Evolutionary conservation across 1,140 invertebrate genomes (phyloP), one percentile per base, ranked within the genome.

Genomic region (Cyclina sinensis): DNA sequence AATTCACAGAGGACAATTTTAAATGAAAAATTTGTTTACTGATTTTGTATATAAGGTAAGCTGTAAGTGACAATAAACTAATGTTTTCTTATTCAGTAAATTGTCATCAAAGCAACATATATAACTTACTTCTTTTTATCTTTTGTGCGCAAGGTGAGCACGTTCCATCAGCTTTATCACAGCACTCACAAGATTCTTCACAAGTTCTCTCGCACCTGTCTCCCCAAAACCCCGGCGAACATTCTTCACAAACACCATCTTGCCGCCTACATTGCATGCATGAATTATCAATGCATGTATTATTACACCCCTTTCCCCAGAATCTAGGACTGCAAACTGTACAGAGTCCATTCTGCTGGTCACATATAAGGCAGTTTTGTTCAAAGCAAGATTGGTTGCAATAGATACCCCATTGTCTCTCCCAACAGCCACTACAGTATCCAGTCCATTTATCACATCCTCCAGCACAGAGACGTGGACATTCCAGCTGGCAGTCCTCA

Each of bases 281-380:
- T 37, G 30, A 11, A 0, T 9, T 21, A 32, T 59, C 54, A 0
- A 51, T 18, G 57, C 84, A 86, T 37, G 5, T 27, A 32, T 86
- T 5, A 7, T 86, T 21, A 62, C 84, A 86, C n/a, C 3, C 27
- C 3, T 5, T n/a, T 14, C 84, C 84, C 84, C 84, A 86, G 24
- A 18, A 43, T 2, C 84, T 73, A 14, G 11, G 70, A 32, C 43
- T 24, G 27, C 84, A 86, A 11, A 12, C 14, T 18, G 37, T 5
- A 46, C 84, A 86, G 0, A 30, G 32, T 39, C 84, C 84, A 43
- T 24, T 76, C 2, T 18, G 12, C 21, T 48, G 70, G 12, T 76
- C 32, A 32, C 84, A 86, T 12, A 11, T 27, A 16, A 46, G 4
- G 16, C 59, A 62, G 57, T 65, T 43, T 65, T 59, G 5, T 21